Conservation (phyloP, 1,140 invertebrate species). For the Campoletis sonorensis region DNA sequence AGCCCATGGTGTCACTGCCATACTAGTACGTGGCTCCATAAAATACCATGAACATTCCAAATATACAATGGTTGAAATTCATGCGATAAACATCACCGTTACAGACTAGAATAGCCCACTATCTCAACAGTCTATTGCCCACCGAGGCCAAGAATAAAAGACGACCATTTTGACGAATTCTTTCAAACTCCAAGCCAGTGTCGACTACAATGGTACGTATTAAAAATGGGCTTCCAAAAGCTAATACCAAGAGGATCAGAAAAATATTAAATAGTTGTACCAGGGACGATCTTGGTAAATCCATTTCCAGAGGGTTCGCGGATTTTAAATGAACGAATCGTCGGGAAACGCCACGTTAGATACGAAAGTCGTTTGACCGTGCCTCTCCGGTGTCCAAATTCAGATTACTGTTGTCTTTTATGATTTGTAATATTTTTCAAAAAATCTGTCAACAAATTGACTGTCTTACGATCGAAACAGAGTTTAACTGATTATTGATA, state of each 20-base stretch:
- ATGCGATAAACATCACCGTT: constrained; percentile 52
- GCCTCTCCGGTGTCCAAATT: too few relatives aligned
- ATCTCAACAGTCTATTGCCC: constrained; percentile 55
- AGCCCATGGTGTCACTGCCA: background rate
- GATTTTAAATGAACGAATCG: too few relatives aligned
- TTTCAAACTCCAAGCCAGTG: background rate
- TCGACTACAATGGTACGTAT: too few relatives aligned
- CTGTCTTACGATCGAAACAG: background rate
- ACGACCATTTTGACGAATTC: background rate
- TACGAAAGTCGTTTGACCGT: too few relatives aligned
- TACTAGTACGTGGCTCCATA: constrained; percentile 54
- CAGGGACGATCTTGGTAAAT: too few relatives aligned
- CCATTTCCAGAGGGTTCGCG: too few relatives aligned
- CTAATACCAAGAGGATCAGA: too few relatives aligned
- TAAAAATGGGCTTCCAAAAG: too few relatives aligned
- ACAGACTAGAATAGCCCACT: constrained; percentile 36
- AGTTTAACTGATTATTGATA: background rate
- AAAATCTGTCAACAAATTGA: background rate
- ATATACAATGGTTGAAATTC: constrained; percentile 48
- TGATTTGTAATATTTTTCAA: too few relatives aligned
- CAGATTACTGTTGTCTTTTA: too few relatives aligned
- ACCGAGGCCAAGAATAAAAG: constrained; percentile 49
- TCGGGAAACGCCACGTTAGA: too few relatives aligned
- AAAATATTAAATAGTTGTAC: too few relatives aligned
- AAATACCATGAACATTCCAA: constrained; percentile 45